Percentiles rank a stretch among this genome's conserved stretches.
phyloP scores from a whole-genome alignment of 2,797 vertebrate genomes.

The Coregonus ussuriensis region DNA sequence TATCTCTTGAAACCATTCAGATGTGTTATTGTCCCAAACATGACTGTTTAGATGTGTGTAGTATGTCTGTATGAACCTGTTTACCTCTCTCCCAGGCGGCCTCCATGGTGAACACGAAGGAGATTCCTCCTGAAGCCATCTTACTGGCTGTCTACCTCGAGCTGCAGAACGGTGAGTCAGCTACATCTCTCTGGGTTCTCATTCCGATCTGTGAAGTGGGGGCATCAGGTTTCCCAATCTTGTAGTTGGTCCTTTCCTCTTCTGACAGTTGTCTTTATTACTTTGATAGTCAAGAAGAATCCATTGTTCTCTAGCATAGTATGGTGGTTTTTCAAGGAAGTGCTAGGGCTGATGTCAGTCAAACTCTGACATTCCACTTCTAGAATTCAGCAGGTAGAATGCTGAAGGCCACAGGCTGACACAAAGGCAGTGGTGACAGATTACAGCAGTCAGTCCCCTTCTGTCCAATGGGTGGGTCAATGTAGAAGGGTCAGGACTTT shows the following conservation, averaged over 20 bases:
- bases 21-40: not conserved
- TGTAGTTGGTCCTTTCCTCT: not conserved
- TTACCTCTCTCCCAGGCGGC: slow-evolving; percentile 80
- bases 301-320: not conserved
- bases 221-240: not conserved
- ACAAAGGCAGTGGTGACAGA: not conserved
- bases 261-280: not conserved
- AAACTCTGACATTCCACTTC: not conserved
- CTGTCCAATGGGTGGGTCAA: not conserved
- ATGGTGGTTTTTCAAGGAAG: not conserved
- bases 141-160: slow-evolving; percentile 94
- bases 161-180: slow-evolving; percentile 88
- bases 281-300: too few species aligned
- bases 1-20: not conserved
- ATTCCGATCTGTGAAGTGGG: too few species aligned
- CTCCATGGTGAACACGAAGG: slow-evolving; percentile 92
- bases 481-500: slow-evolving; percentile 59
- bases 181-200: too few species aligned
- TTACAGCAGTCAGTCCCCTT: not conserved
- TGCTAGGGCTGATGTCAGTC: not conserved
- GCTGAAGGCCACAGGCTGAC: not conserved
- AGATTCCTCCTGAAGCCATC: slow-evolving; percentile 97
- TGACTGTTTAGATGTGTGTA: not conserved
- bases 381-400: not conserved
- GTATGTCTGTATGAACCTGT: not conserved